These are phyloP conservation scores for Monopterus albus DNA, from an alignment of 2,113 vertebrate genomes.

Conservation along the genomic window DNA sequence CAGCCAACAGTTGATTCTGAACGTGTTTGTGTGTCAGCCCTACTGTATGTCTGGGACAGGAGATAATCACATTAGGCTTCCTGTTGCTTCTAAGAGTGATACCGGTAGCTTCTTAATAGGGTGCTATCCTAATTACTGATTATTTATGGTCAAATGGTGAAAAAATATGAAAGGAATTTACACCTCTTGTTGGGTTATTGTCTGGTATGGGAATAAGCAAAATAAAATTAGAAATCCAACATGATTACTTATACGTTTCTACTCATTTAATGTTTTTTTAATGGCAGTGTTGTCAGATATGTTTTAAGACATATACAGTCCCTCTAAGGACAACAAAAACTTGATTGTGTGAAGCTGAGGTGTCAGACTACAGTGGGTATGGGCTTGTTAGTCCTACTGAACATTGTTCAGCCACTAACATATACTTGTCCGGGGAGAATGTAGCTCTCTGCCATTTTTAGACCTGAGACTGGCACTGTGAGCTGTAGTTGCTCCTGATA, in stretches of 20 bases:
- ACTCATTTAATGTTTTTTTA: not conserved
- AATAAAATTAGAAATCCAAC: not conserved
- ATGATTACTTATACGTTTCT: not conserved
- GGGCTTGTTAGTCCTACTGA: conserved; percentile 56
- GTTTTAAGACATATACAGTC: not conserved
- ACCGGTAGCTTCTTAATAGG: not conserved
- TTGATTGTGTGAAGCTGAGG: conserved; percentile 43
- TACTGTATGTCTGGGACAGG: conserved; percentile 37
- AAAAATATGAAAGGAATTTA: not conserved
- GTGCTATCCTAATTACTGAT: not conserved
- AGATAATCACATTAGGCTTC: not conserved
- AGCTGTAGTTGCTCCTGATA: conserved; percentile 67
- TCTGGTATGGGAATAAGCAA: not conserved
- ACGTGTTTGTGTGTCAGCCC: conserved; percentile 6
- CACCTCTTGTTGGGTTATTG: not conserved
- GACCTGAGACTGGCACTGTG: conserved; percentile 58
- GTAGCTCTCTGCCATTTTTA: conserved; percentile 74
- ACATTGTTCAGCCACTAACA: conserved; percentile 74
- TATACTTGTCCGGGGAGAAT: conserved; percentile 69
- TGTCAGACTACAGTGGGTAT: conserved; percentile 54
- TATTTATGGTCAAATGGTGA: not conserved
- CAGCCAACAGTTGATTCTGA: conserved; percentile 65
- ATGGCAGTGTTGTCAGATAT: not conserved
- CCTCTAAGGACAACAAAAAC: not conserved
- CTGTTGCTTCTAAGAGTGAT: not conserved